Evolutionary conservation across 2,113 vertebrate genomes (phyloP).

Genomic region (Sylvilagus bachmani): DNA sequence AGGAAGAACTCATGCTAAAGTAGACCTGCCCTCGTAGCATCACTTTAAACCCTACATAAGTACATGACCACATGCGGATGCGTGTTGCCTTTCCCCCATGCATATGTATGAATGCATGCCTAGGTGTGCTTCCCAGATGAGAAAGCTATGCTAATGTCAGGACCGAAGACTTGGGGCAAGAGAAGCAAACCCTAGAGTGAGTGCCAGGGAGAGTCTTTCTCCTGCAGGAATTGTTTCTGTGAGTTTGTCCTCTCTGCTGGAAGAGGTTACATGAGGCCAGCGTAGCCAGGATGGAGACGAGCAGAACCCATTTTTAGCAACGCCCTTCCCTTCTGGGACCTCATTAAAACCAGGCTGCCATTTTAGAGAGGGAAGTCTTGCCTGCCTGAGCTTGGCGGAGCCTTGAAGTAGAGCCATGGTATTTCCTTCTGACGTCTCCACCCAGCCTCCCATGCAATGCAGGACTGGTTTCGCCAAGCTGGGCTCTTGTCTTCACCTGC

Average conservation of each 20-base stretch:
- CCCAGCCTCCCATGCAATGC: background rate
- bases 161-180: background rate
- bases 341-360: background rate
- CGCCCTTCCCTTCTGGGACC: background rate
- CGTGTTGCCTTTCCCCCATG: background rate
- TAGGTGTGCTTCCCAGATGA: background rate
- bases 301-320: background rate
- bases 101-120: background rate
- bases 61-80: background rate
- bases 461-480: background rate
- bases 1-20: constrained; percentile 82
- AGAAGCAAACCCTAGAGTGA: background rate
- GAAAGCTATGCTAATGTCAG: background rate
- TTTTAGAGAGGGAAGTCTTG: background rate
- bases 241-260: background rate
- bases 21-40: constrained; percentile 69
- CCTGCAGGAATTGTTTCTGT: background rate
- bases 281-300: background rate
- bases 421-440: accelerated
- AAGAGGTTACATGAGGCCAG: background rate
- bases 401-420: background rate
- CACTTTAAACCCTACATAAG: background rate
- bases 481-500: background rate
- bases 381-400: no score
- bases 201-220: background rate